Evolutionary conservation across 2,113 vertebrate species (phyloP).

Genomic region (Balaeniceps rex): DNA sequence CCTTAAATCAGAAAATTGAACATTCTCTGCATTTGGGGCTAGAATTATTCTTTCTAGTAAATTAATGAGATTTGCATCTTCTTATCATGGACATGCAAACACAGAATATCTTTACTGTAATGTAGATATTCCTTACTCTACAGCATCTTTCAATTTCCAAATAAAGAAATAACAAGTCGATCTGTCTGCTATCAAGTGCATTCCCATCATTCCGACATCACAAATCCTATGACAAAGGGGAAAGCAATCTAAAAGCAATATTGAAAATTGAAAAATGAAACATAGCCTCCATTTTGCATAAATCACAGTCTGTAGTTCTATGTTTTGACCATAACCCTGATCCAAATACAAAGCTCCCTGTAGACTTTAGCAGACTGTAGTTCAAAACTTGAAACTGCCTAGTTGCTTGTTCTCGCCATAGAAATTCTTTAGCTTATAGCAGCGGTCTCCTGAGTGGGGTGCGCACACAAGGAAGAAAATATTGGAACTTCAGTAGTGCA

Average conservation of each 20-base stretch:
- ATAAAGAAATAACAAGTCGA: not conserved
- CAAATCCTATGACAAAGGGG: not conserved
- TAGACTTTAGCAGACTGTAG: not conserved
- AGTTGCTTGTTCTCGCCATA: not conserved
- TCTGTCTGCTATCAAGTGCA: not conserved
- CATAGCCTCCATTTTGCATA: not conserved
- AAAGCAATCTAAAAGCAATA: not conserved
- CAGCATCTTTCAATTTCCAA: not conserved
- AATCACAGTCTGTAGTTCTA: not conserved
- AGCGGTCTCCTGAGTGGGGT: not conserved
- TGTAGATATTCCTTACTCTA: not conserved
- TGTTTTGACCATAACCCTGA: not conserved
- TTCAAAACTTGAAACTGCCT: not conserved
- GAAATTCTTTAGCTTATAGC: not conserved
- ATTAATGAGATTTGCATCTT: not conserved
- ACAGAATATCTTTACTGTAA: not conserved
- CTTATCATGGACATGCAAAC: not conserved
- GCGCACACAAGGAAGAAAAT: not conserved
- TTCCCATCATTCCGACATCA: not conserved
- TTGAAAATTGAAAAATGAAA: not conserved
- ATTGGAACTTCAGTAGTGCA: not conserved
- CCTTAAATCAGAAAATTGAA: not conserved
- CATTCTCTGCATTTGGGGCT: not conserved
- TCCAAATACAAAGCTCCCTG: not conserved
- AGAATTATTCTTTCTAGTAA: not conserved